A percentile compares a stretch with the other conserved stretches of the same genome.
Conservation (phyloP, 1,140 invertebrate genomes). For the Dreissena polymorpha region DNA sequence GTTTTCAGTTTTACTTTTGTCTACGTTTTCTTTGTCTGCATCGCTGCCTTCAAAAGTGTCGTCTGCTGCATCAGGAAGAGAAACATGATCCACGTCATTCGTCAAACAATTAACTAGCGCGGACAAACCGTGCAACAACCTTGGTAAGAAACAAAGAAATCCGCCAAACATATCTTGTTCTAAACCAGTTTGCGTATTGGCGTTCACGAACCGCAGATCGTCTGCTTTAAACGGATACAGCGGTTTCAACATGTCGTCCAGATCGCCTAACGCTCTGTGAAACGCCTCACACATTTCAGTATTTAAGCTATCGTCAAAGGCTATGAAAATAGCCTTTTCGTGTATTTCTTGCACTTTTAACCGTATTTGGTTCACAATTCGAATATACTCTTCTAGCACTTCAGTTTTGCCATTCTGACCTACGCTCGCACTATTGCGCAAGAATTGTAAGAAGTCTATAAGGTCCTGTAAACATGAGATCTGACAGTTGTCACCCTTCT, state of each 20-base stretch:
- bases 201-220: conserved; percentile 3
- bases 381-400: conserved; percentile 25
- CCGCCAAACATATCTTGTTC: conserved; percentile 34
- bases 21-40: conserved; percentile 14
- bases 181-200: conserved; percentile 4
- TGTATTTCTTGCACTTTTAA: conserved; percentile 13
- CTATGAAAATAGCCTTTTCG: conserved; percentile 14
- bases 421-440: conserved; percentile 26
- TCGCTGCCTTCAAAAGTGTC: neutral
- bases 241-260: conserved; percentile 38
- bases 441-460: conserved; percentile 9
- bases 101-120: conserved; percentile 8
- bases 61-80: neutral
- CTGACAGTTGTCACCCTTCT: neutral
- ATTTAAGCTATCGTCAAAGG: conserved; percentile 35
- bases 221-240: conserved; percentile 11
- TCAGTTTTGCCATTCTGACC: conserved; percentile 7
- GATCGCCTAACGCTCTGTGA: conserved; percentile 6
- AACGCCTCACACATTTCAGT: conserved; percentile 16
- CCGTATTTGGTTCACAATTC: conserved; percentile 39
- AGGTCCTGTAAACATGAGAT: conserved; percentile 39
- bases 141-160: conserved; percentile 39
- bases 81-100: neutral
- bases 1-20: conserved; percentile 8
- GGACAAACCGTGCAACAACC: neutral